Evolutionary conservation across 2,888 invertebrate species (phyloP).

Genomic region (Thera britannica): DNA sequence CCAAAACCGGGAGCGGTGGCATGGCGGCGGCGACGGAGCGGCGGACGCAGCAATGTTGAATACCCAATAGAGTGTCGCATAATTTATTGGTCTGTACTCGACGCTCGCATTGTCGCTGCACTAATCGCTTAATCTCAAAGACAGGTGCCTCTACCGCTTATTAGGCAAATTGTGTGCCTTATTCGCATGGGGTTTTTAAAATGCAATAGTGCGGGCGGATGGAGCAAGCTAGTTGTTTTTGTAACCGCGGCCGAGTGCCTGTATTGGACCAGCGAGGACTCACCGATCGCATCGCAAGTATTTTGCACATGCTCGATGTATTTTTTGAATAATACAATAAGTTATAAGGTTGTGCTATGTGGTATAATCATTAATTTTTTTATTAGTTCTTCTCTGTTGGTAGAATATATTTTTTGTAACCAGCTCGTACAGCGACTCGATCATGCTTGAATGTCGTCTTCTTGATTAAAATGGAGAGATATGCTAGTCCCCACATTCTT

Average conservation of each 20-base stretch:
- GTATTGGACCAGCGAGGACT: slow-evolving; percentile 27
- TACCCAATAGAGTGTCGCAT: slow-evolving; percentile 57
- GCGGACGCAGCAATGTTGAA: slow-evolving; percentile 45
- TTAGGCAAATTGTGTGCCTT: slow-evolving; percentile 55
- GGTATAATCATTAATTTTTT: slow-evolving; percentile 35
- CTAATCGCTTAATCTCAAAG: slow-evolving; percentile 66
- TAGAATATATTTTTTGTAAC: slow-evolving; percentile 24
- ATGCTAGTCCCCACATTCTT: slow-evolving; percentile 32
- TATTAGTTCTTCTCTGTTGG: slow-evolving; percentile 30
- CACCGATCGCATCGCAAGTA: slow-evolving; percentile 43
- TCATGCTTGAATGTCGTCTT: not conserved
- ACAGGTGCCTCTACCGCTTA: slow-evolving; percentile 58
- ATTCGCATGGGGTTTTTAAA: slow-evolving; percentile 43
- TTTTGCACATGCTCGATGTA: slow-evolving; percentile 55
- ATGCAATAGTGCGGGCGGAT: slow-evolving; percentile 23
- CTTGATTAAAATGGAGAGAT: slow-evolving; percentile 36
- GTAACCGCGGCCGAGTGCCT: slow-evolving; percentile 19
- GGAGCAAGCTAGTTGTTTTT: slow-evolving; percentile 22
- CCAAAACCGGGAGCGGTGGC: slow-evolving; percentile 56
- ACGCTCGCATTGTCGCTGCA: slow-evolving; percentile 37
- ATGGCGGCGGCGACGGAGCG: slow-evolving; percentile 24
- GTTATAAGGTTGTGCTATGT: slow-evolving; percentile 39
- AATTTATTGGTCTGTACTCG: slow-evolving; percentile 54
- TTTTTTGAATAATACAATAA: slow-evolving; percentile 48
- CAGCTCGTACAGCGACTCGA: slow-evolving; percentile 9